Base-by-base conservation (phyloP, 2,113 vertebrate genomes). In the Beaufortia kweichowensis region DNA sequence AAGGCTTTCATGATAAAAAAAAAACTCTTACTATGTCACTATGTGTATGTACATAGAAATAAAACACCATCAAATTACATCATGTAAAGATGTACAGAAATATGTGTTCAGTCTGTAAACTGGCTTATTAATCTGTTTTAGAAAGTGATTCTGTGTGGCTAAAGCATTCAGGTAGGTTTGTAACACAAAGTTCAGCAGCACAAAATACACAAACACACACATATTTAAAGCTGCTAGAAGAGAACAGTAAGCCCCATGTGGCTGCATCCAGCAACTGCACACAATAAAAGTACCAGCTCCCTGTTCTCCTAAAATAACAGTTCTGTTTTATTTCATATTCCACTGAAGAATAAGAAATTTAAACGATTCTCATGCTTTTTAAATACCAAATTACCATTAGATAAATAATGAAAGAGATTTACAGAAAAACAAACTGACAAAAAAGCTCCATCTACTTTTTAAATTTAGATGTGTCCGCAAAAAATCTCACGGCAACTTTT, bases 101-200 rank as follows among this genome's bases (percentile, higher is more conserved):
- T 46, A 15, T 46, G 43, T 14, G 43, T 46, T 46, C 43, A 46
- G 43, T 46, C 15, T 46, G 2, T 46, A 46, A 15, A 12, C 4
- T 46, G 43, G 43, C 89, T 90, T 41, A 89, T 91, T 89, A 90
- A 90, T 85, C 86, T 86, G 82, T 91, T 89, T 90, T 78, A 85
- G 88, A 89, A 91, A 91, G 91, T 92, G 90, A 91, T 90, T 91
- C 83, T 88, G 89, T 85, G 87, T 87, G 77, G 85, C 77, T 87
- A 83, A 59, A 80, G 43, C 39, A 90, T 85, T 85, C 87, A 90
- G 89, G 89, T 89, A 88, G 88, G 88, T 46, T 17, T 46, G 0
- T 4, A 46, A 19, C 41, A 48, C 12, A n/a, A n/a, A n/a, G n/a
- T n/a, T n/a, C n/a, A 9, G 21, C 24, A 62, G 56, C 43, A 41